Percentiles rank a stretch among this genome's conserved stretches.
Conservation (phyloP, 2,113 vertebrate species). For the Tenebrosternarchus preto region DNA sequence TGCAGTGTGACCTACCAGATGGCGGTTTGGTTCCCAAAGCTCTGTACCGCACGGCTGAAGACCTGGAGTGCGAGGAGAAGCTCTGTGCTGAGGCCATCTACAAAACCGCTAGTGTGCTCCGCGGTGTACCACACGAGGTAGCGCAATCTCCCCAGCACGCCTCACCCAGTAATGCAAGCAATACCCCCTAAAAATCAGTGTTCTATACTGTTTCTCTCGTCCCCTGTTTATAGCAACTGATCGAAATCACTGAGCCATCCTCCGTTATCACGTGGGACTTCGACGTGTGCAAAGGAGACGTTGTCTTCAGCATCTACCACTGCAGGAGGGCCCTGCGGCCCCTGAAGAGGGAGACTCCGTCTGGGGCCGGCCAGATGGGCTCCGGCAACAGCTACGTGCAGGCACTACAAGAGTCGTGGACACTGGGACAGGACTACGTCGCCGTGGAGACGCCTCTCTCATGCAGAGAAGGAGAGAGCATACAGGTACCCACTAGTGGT, state of each 20-base stretch:
- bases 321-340: constrained; percentile 85
- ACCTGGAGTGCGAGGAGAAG: constrained; percentile 89
- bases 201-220: background rate
- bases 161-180: background rate
- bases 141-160: background rate
- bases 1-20: constrained; percentile 91
- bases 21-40: constrained; percentile 92
- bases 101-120: constrained; percentile 92
- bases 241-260: constrained; percentile 89
- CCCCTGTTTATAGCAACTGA: constrained; percentile 78
- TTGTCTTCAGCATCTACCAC: constrained; percentile 92
- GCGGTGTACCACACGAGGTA: constrained; percentile 94
- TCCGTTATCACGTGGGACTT: constrained; percentile 99
- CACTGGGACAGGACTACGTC: constrained; percentile 91
- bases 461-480: constrained; percentile 92
- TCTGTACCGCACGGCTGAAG: constrained; percentile 89
- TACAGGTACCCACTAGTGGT: constrained; percentile 79
- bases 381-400: constrained; percentile 83
- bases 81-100: constrained; percentile 95
- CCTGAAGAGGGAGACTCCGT: constrained; percentile 84
- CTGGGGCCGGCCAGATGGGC: constrained; percentile 81
- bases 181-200: too few relatives aligned
- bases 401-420: constrained; percentile 88
- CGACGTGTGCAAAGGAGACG: constrained; percentile 92
- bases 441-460: constrained; percentile 88